phyloP scores from a whole-genome alignment of 2,888 invertebrate genomes.

The Zygothrica quintamaculata region DNA sequence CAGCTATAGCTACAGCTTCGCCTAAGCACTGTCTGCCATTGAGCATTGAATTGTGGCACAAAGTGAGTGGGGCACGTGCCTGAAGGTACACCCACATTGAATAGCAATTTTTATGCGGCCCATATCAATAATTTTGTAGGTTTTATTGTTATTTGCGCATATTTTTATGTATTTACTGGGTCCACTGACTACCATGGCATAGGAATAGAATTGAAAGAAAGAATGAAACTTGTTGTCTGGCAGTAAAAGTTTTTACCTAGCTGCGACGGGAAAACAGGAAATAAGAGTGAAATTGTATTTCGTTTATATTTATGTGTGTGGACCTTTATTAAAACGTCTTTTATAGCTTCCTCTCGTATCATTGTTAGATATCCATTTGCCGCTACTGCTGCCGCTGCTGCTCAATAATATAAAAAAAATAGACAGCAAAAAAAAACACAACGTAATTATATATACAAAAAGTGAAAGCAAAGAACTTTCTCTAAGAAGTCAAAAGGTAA shows the following conservation, averaged over 20 bases:
- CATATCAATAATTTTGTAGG: slow-evolving; percentile 77
- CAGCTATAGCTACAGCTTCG: background rate
- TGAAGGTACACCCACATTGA: slow-evolving; percentile 58
- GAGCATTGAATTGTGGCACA: background rate
- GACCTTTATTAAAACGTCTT: slow-evolving; percentile 61
- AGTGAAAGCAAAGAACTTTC: too few species aligned
- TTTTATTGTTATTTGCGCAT: slow-evolving; percentile 78
- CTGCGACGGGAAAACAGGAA: slow-evolving; percentile 39
- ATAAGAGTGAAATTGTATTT: slow-evolving; percentile 59
- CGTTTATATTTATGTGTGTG: slow-evolving; percentile 49
- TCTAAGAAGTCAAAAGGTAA: too few species aligned
- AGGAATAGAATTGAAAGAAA: slow-evolving; percentile 9
- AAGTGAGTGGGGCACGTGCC: slow-evolving; percentile 22
- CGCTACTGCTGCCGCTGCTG: too few species aligned
- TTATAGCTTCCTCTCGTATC: slow-evolving; percentile 27
- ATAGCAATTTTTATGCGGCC: slow-evolving; percentile 65
- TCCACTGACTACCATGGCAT: background rate
- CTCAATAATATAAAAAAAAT: too few species aligned
- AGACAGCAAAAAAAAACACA: too few species aligned
- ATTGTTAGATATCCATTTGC: too few species aligned
- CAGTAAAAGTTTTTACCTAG: slow-evolving; percentile 42
- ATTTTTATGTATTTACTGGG: slow-evolving; percentile 72
- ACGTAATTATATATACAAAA: too few species aligned
- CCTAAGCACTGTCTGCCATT: background rate
- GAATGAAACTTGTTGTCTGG: too few species aligned